Base-by-base conservation (phyloP, 2,113 vertebrate genomes). In the Hippocampus zosterae region DNA sequence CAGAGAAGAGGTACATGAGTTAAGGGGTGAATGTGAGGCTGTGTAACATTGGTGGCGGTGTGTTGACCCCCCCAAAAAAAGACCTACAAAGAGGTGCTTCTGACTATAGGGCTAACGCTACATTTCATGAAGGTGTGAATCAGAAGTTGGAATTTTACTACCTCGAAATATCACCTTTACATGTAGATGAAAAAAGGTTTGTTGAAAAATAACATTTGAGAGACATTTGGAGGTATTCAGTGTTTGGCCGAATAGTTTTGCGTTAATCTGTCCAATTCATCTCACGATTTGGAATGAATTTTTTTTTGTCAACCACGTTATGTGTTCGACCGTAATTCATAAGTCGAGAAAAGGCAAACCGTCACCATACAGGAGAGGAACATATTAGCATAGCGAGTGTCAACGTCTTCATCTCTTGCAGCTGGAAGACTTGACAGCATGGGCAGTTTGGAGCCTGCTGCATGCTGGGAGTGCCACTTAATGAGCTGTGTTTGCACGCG, bases 371-470 rank as follows among this genome's bases (percentile, higher is more conserved):
- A 48, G 46, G 46, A 48, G 46, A 48, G 77, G 76, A 78, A 75
- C 13, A 65, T 72, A 82, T 89, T 88, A 86, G 85, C 86, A 88
- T 88, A 80, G 65, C 73, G 81, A 85, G 79, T 72, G 73, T 72
- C 75, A 76, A 81, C 73, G 71, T 71, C 75, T 75, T 55, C 66
- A 48, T 79, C 78, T 81, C 76, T 74, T 60, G 19, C 83, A 80
- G 77, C 81, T 84, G 84, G 84, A 80, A 80, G 80, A 78, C 59
- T 85, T 62, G 89, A 85, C 87, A 83, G 79, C 73, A 41, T 61
- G 78, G 79, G 78, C 86, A 86, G 88, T 82, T 85, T 82, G 79
- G 79, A 75, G 70, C 65, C 82, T 71, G 72, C 57, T 69, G 74
- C 61, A 76, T 76, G 81, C 72, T 69, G 74, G 80, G 69, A 81